Base-by-base conservation (phyloP, 1,140 invertebrate species). In the Papilio aristodemus region DNA sequence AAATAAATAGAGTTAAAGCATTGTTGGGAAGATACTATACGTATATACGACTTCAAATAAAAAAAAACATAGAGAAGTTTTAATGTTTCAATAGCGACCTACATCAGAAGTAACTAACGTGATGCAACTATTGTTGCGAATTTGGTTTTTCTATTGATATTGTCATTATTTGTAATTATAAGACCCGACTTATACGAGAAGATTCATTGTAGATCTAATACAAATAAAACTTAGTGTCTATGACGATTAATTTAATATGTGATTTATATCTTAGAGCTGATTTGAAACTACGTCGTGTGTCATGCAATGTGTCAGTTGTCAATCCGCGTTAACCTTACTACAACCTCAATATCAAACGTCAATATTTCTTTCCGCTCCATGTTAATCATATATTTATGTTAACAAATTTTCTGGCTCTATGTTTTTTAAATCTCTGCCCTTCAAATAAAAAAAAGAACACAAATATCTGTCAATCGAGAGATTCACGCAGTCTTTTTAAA, bases 91-190 rank as follows among this genome's bases (percentile, higher is more conserved):
- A 64, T 64, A 43, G 43, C 60, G 22, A 43, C 27, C 60, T 64
- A 64, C 19, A 0, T 41, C 13, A 8, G 38, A 64, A 64, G 10
- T 64, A 43, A 64, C 60, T 32, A 57, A 41, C 59, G 39, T 46
- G 66, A 66, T 59, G 37, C 17, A 60, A 37, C 19, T 60, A 19
- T 54, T 14, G 36, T 63, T 59, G 68, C 62, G 54, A 70, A 54
- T 64, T 63, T 64, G 67, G 39, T 39, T 71, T 68, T 76, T 71
- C 73, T 77, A 77, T 76, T 79, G 71, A 78, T 80, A 83, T 84
- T 84, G 77, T 81, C 79, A 78, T 81, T 73, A 73, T 74, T 75
- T 76, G 71, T 78, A 71, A 68, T 74, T 78, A 76, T 70, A 81
- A 70, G 70, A 78, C 22, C 69, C 68, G 72, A 71, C 72, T 79